Percentiles rank a stretch among this genome's conserved stretches.
Conservation (phyloP, 2,888 invertebrate genomes). For the Idaea dimidiata region DNA sequence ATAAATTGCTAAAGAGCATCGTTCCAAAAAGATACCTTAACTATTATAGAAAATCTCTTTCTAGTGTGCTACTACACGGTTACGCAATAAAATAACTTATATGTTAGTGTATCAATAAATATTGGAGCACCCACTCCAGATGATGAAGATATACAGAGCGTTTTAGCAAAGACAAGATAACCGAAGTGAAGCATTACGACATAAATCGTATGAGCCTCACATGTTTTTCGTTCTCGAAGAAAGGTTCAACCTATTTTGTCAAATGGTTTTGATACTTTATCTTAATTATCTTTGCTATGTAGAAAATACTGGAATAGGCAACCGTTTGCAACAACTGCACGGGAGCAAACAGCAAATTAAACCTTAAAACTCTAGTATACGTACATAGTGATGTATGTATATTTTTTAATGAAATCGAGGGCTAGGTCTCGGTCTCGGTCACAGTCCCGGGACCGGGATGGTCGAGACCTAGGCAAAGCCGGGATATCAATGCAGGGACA, state of each 20-base stretch:
- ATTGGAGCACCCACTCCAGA: background rate
- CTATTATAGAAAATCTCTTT: too few species aligned
- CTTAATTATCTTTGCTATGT: conserved; percentile 10
- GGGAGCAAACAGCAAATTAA: too few species aligned
- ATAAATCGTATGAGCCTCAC: conserved; percentile 30
- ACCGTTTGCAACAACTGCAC: background rate
- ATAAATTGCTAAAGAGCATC: too few species aligned
- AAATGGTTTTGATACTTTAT: conserved; percentile 20
- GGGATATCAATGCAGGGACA: too few species aligned
- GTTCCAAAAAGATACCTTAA: too few species aligned
- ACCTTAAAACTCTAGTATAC: too few species aligned
- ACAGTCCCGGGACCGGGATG: too few species aligned
- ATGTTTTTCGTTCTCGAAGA: conserved; percentile 28
- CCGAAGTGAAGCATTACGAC: conserved; percentile 22
- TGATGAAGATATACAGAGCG: conserved; percentile 32
- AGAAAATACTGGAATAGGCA: background rate
- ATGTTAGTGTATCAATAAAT: background rate
- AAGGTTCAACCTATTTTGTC: conserved; percentile 30
- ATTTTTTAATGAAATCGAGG: too few species aligned
- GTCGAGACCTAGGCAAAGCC: too few species aligned
- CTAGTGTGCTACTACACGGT: too few species aligned
- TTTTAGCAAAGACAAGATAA: conserved; percentile 24
- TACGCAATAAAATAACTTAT: background rate
- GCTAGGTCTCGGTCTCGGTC: too few species aligned
- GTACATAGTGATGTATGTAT: too few species aligned